Evolutionary conservation across 2,888 invertebrate genomes (phyloP).

Genomic region (Eucriotettix oculatus): DNA sequence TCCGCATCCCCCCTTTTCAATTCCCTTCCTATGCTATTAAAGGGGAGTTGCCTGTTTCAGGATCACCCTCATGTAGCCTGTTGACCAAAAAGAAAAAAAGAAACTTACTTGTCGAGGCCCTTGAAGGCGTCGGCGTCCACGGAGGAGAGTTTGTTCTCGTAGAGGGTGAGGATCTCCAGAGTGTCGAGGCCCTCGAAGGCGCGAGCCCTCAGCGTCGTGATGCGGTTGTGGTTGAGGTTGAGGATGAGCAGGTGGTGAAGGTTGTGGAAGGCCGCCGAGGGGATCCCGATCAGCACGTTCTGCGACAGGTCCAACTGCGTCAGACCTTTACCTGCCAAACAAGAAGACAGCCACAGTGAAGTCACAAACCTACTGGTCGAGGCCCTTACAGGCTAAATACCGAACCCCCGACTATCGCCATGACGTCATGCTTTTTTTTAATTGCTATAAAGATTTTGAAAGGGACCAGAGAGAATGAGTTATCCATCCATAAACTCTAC

Average conservation of each 20-base stretch:
- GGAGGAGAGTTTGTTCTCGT: conserved; percentile 65
- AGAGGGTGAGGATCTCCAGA: conserved; percentile 69
- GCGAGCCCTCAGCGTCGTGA: conserved; percentile 56
- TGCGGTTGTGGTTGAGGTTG: conserved; percentile 78
- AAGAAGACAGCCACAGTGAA: background rate
- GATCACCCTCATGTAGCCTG: too few relatives aligned
- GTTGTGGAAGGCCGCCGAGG: conserved; percentile 61
- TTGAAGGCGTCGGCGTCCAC: conserved; percentile 72
- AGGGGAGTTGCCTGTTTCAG: too few relatives aligned
- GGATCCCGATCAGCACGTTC: conserved; percentile 64
- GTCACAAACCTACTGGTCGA: too few relatives aligned
- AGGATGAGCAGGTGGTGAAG: conserved; percentile 70
- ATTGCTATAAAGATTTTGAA: too few relatives aligned
- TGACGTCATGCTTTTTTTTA: too few relatives aligned
- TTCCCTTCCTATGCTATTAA: too few relatives aligned
- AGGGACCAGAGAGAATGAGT: too few relatives aligned
- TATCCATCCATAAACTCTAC: too few relatives aligned
- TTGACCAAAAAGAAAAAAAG: too few relatives aligned
- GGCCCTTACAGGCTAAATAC: too few relatives aligned
- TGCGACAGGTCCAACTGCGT: conserved; percentile 79
- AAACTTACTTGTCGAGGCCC: conserved; percentile 74
- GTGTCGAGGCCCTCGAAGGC: conserved; percentile 80
- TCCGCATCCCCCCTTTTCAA: too few relatives aligned
- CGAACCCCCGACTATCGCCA: too few relatives aligned
- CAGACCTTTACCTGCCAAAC: conserved; percentile 59